phyloP scores from a whole-genome alignment of 1,140 invertebrate genomes.

The Drosophila pallidifrons region DNA sequence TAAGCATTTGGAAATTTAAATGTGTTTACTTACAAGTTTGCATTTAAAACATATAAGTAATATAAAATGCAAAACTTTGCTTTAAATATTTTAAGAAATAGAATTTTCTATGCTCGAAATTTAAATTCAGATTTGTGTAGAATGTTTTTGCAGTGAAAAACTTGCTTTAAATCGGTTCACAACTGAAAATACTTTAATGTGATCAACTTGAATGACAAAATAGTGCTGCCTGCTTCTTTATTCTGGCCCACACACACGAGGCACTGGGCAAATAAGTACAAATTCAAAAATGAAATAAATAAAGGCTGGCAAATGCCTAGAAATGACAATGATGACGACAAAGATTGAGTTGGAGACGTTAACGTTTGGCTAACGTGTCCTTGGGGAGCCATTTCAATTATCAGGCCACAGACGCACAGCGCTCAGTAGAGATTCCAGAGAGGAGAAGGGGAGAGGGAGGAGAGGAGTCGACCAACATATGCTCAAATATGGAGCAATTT shows the following conservation, averaged over 20 bases:
- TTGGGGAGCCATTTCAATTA: slow-evolving; percentile 77
- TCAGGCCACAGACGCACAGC: slow-evolving; percentile 59
- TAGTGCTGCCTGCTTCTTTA: slow-evolving; percentile 17
- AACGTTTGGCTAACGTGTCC: slow-evolving; percentile 49
- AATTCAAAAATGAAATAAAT: slow-evolving; percentile 45
- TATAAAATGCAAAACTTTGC: not conserved
- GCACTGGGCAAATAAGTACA: slow-evolving; percentile 20
- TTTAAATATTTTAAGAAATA: not conserved
- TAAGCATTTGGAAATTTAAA: too few species aligned
- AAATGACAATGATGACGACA: slow-evolving; percentile 23
- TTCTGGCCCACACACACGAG: not conserved
- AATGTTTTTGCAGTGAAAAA: not conserved
- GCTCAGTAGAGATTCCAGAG: slow-evolving; percentile 9
- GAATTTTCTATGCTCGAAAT: too few species aligned
- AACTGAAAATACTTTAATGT: slow-evolving; percentile 7
- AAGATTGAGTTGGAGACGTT: not conserved
- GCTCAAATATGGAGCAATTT: slow-evolving; percentile 70
- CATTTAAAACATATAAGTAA: too few species aligned
- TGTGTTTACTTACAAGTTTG: too few species aligned
- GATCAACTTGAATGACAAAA: not conserved
- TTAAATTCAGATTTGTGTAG: not conserved
- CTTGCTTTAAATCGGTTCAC: not conserved
- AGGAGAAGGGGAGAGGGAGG: too few species aligned
- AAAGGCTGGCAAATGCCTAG: slow-evolving; percentile 29
- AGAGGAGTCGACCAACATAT: slow-evolving; percentile 57